Percentiles rank a stretch among this genome's conserved stretches.
phyloP scores from a whole-genome alignment of 2,113 vertebrate species.

The Cebidichthys violaceus region DNA sequence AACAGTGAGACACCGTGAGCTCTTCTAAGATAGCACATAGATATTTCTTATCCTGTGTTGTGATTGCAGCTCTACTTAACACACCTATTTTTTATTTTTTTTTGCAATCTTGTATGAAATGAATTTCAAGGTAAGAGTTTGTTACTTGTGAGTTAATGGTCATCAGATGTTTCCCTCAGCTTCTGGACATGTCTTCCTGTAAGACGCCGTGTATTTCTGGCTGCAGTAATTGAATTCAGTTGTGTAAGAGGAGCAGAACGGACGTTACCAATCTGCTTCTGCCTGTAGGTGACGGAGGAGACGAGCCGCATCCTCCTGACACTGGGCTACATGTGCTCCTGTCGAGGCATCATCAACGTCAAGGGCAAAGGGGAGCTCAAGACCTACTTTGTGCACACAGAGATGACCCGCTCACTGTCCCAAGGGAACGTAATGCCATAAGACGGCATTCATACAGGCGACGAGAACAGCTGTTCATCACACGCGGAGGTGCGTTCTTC shows the following conservation, averaged over 20 bases:
- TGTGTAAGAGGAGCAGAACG: conserved; percentile 29
- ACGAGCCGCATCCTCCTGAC: conserved; percentile 90
- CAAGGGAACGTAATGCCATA: conserved; percentile 86
- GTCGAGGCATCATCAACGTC: conserved; percentile 96
- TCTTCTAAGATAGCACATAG: background rate
- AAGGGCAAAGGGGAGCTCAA: conserved; percentile 98
- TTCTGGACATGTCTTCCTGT: background rate
- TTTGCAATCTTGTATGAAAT: background rate
- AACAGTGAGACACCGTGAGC: conserved; percentile 8
- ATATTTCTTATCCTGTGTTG: background rate
- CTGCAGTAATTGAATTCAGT: conserved; percentile 24
- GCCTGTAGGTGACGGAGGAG: conserved; percentile 91
- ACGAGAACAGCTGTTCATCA: conserved; percentile 33
- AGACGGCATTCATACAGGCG: conserved; percentile 51
- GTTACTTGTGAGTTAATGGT: conserved; percentile 3
- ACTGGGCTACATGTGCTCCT: conserved; percentile 94
- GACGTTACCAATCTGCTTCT: conserved; percentile 27
- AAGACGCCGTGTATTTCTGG: conserved; percentile 9
- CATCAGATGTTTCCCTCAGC: background rate
- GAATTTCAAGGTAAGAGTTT: background rate
- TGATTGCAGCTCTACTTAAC: conserved; percentile 3
- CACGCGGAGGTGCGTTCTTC: conserved; percentile 36
- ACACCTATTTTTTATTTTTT: background rate
- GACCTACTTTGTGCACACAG: conserved; percentile 97
- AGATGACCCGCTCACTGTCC: conserved; percentile 95